phyloP scores from a whole-genome alignment of 2,797 vertebrate genomes.

The Notolepis coatsorum region DNA sequence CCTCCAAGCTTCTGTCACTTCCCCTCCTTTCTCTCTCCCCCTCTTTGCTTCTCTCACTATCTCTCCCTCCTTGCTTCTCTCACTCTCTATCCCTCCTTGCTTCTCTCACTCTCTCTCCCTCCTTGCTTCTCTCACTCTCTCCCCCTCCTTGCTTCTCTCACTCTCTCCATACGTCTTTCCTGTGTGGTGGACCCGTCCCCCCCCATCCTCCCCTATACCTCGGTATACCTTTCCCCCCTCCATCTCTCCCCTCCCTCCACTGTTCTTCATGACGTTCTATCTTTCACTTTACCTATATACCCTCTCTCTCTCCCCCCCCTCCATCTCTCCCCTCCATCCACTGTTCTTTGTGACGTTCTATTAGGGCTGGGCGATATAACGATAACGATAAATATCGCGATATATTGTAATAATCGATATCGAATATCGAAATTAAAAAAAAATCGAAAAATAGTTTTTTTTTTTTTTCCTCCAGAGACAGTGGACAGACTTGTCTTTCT shows the following conservation, averaged over 20 bases:
- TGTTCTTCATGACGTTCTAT: conserved; percentile 38
- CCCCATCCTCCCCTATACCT: not conserved
- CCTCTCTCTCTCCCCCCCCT: conserved; percentile 48
- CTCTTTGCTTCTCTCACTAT: conserved; percentile 31
- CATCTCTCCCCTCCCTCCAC: conserved; percentile 42
- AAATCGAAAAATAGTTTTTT: no score
- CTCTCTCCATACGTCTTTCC: not conserved
- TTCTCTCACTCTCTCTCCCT: conserved; percentile 32
- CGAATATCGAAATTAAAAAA: no score
- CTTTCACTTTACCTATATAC: not conserved
- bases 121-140: conserved; percentile 1
- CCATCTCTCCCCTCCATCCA: conserved; percentile 41
- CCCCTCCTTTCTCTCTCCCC: conserved; percentile 10
- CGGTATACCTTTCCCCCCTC: conserved; percentile 27
- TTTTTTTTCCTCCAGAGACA: no score
- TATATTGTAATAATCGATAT: no score
- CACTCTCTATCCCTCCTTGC: no score
- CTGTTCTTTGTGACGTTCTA: no score
- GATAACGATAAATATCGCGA: no score
- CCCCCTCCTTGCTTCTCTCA: conserved; percentile 23
- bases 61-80: no score
- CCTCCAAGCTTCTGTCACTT: not conserved
- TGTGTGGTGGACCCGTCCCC: not conserved
- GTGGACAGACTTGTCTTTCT: no score
- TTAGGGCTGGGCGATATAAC: no score